Evolutionary conservation across 2,113 vertebrate species (phyloP).

Genomic region (Octodon degus): DNA sequence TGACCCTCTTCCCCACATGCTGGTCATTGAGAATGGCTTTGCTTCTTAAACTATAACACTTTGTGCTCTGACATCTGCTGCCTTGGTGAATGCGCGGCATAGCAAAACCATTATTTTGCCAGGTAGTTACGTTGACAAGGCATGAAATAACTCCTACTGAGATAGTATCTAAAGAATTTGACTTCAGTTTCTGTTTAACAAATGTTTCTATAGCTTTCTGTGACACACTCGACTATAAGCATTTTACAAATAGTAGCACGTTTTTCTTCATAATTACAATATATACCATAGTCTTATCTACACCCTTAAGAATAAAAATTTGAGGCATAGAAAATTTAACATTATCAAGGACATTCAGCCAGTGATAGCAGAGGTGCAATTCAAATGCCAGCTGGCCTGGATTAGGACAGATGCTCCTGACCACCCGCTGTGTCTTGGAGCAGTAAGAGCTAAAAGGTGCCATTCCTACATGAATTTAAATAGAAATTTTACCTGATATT

Average conservation of each 20-base stretch:
- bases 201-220: neutral
- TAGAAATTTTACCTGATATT: neutral
- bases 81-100: constrained; percentile 63
- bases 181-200: constrained; percentile 50
- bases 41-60: constrained; percentile 72
- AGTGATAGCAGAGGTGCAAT: neutral
- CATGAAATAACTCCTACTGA: constrained; percentile 28
- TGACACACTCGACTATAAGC: neutral
- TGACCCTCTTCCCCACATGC: constrained; percentile 37
- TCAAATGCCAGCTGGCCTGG: neutral
- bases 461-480: constrained; percentile 42
- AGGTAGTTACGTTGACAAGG: neutral
- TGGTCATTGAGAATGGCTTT: constrained; percentile 81
- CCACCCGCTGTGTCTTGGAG: neutral
- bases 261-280: neutral
- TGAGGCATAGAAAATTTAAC: constrained; percentile 36
- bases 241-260: constrained; percentile 29
- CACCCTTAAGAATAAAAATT: constrained; percentile 15
- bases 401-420: neutral
- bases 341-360: neutral
- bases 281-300: neutral
- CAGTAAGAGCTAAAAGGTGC: constrained; percentile 3
- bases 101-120: constrained; percentile 44
- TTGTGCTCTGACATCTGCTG: constrained; percentile 60
- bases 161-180: neutral